Evolutionary conservation across 2,888 invertebrate genomes (phyloP).

Genomic region (Hofmannophila pseudospretella): DNA sequence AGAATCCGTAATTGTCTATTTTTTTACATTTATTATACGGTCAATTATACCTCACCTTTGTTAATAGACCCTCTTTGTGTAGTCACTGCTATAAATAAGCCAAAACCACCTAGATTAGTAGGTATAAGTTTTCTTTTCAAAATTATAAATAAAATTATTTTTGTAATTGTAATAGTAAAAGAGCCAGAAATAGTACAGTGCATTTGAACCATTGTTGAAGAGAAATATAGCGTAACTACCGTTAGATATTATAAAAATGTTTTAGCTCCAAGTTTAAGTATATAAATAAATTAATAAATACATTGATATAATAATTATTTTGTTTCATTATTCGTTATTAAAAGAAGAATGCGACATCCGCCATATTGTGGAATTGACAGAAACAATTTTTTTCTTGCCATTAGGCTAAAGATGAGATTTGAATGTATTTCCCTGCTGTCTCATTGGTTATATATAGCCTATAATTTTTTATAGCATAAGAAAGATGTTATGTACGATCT

Average conservation of each 20-base stretch:
- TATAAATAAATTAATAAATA: conserved; percentile 44
- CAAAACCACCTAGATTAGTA: conserved; percentile 27
- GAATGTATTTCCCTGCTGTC: too few relatives aligned
- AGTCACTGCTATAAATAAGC: conserved; percentile 17
- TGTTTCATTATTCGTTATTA: conserved; percentile 11
- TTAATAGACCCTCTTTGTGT: conserved; percentile 1
- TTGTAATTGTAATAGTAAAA: conserved; percentile 54
- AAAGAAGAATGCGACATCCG: too few relatives aligned
- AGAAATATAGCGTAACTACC: conserved; percentile 37
- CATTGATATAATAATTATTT: conserved; percentile 42
- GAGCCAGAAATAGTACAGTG: conserved; percentile 30
- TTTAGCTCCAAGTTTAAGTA: conserved; percentile 71
- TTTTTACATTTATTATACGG: conserved; percentile 3
- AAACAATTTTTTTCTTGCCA: too few relatives aligned
- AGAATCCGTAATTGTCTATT: not conserved
- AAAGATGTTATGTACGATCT: too few relatives aligned
- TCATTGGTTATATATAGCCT: too few relatives aligned
- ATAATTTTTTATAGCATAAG: too few relatives aligned
- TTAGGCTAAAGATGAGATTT: too few relatives aligned
- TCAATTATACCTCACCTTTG: conserved; percentile 1
- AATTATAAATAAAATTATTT: conserved; percentile 57
- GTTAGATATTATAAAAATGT: conserved; percentile 57
- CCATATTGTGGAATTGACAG: too few relatives aligned
- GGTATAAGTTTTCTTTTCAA: conserved; percentile 30
- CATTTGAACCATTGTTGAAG: conserved; percentile 47